Base-by-base conservation (phyloP, 2,797 vertebrate species). In the Cossypha heuglini region DNA sequence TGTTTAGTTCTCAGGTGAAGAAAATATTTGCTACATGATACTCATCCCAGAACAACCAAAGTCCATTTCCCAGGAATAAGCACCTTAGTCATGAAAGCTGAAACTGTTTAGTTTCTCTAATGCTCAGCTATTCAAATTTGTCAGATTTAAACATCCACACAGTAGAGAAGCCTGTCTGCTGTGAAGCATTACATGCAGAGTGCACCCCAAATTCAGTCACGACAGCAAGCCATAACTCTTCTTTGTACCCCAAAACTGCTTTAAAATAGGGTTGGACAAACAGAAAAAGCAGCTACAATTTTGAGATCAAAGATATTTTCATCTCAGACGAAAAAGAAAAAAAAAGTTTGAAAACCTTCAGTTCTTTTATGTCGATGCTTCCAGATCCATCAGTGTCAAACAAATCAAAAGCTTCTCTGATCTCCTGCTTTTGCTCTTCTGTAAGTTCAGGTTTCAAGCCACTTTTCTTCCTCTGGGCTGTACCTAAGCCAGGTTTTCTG, bases 321-420 rank as follows among this genome's bases (percentile, higher is more conserved):
- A 90, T 80, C 35, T 63, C 63, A 82, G 66, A 61, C 31, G 25
- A 11, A 51, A 55, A 58, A 73, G 24, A 48, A 61, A 68, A 48
- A 78, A 13, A 62, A 54, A 48, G 15, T 45, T 45, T 77, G 42
- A 80, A 86, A 93, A 99, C 99, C 98, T 99, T 99, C 17, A 99
- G 92, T 96, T 99, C 99, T 96, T 99, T 99, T 43, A 99, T 98
- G 85, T 99, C 99, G 42, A 99, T 99, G 49, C 97, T 98, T 38
- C 99, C 99, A 63, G 98, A 98, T 20, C 99, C 98, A 89, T 99
- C 99, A 1, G 99, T 98, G 93, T 99, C 99, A 58, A 99, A 99
- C 68, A 99, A 97, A 91, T 99, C 99, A 82, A 99, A 99, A 13
- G 99, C 99, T 93, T 99, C 99, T 96, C 98, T 98, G 76, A 99